Base-by-base conservation (phyloP, 2,797 vertebrate species). In the Sebastes hopkinsi region DNA sequence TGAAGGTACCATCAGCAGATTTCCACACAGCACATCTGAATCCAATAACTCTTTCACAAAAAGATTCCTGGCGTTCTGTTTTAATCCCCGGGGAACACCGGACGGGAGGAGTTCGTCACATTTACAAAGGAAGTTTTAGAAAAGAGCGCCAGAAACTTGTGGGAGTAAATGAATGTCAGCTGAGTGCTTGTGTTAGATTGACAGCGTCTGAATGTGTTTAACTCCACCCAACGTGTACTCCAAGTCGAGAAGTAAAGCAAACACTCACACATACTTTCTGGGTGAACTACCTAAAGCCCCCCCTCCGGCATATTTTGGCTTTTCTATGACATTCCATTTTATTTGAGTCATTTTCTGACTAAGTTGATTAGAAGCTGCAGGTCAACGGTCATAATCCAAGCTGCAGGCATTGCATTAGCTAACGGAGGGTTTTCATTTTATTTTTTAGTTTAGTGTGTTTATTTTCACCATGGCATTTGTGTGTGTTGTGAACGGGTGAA, bases 1-100 rank as follows among this genome's bases (percentile, higher is more conserved):
- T 54, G 1, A 42, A 58, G 22, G 65, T 36, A 22, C 22, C 68
- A 77, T 84, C 86, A 81, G 83, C 86, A 86, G 36, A 61, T 85
- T 76, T 73, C 29, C 30, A 72, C 5, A 4, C 58, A 30, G 74
- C 71, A 70, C 61, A 67, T 82, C 73, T 82, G 87, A 59, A 71
- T 54, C 76, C 55, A 80, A 68, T 29, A 7, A 25, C 50, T 22
- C 59, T 64, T 46, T 66, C 30, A 8, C 4, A 66, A 71, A 50
- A 78, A 1, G 23, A 36, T 14, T 58, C 25, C 7, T 16, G 14
- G 10, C 12, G 5, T 22, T 16, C 18, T 5, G 72, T 25, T 72
- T 2, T 8, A 30, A 30, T 32, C 78, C 27, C 52, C 1, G 4
- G 74, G 66, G 66, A 54, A 29, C 4, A 18, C 52, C 55, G 67